phyloP scores from a whole-genome alignment of 2,888 invertebrate species.

The Cryptocephalus primarius region DNA sequence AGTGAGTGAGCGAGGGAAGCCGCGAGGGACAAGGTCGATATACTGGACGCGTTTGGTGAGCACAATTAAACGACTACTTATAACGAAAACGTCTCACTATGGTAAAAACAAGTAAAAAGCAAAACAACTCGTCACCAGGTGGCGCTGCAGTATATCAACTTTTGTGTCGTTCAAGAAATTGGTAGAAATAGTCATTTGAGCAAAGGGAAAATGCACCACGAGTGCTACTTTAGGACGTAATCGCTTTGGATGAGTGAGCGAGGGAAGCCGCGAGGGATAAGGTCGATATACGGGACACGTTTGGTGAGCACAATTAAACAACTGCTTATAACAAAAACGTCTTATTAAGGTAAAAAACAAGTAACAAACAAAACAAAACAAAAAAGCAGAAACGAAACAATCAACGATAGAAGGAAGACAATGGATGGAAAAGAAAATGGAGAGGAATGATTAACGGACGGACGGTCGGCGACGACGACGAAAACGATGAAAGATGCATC shows the following conservation, averaged over 20 bases:
- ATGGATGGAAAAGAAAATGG: slow-evolving; percentile 5
- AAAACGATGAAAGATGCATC: slow-evolving; percentile 14
- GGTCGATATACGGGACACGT: too few species aligned
- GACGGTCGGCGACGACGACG: neutral
- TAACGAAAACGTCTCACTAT: slow-evolving; percentile 5
- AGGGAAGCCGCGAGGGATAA: too few species aligned
- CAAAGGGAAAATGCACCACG: too few species aligned
- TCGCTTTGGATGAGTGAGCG: too few species aligned
- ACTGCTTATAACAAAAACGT: slow-evolving; percentile 3
- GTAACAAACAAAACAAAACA: slow-evolving; percentile 9
- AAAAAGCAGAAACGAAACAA: slow-evolving; percentile 12
- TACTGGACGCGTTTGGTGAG: too few species aligned
- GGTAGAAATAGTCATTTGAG: too few species aligned
- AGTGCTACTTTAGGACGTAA: too few species aligned
- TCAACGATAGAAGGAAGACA: slow-evolving; percentile 8
- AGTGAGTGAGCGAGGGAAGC: too few species aligned
- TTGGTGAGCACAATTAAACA: neutral
- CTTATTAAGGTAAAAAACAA: slow-evolving; percentile 9
- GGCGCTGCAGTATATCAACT: too few species aligned
- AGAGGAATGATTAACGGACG: slow-evolving; percentile 1
- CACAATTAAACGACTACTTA: neutral
- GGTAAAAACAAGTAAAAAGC: slow-evolving; percentile 8
- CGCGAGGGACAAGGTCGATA: too few species aligned
- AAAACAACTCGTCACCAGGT: too few species aligned
- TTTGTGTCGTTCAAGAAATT: too few species aligned